Evolutionary conservation across 2,113 vertebrate species (phyloP).

Genomic region (Ornithorhynchus anatinus): DNA sequence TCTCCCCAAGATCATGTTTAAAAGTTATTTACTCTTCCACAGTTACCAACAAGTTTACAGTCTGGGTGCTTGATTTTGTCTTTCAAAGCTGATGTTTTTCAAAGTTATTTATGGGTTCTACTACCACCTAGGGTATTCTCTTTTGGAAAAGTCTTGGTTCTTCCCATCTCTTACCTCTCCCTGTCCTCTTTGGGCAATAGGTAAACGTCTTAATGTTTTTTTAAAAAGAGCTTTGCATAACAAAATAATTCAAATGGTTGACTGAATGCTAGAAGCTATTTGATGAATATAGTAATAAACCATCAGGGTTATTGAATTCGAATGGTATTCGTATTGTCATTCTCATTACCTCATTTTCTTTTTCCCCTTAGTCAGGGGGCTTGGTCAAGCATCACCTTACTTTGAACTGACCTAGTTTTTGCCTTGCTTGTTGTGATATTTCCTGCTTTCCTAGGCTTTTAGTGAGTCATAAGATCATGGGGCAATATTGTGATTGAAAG

Average conservation of each 20-base stretch:
- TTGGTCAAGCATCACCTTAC: background rate
- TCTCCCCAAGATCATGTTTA: background rate
- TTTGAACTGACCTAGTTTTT: background rate
- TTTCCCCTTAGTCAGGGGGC: background rate
- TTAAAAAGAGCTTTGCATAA: slow-evolving; percentile 7
- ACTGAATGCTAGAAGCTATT: background rate
- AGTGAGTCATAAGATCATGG: slow-evolving; percentile 7
- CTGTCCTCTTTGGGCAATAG: background rate
- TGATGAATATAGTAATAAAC: background rate
- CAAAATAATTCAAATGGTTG: background rate
- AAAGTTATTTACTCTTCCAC: too few relatives aligned
- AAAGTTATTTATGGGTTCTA: background rate
- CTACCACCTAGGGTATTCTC: background rate
- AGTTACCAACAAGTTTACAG: too few relatives aligned
- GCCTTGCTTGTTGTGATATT: slow-evolving; percentile 16
- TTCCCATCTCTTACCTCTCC: background rate
- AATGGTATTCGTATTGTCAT: background rate
- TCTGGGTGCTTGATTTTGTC: background rate
- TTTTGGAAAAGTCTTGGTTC: too few relatives aligned
- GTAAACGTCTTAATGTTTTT: background rate
- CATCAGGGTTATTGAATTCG: background rate
- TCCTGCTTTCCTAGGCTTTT: background rate
- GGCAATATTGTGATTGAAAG: background rate
- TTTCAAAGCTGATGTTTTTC: slow-evolving; percentile 4
- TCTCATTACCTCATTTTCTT: background rate